These are phyloP conservation scores for Reticulitermes speratus DNA, from an alignment of 1,140 invertebrate species.

Conservation along the genomic window DNA sequence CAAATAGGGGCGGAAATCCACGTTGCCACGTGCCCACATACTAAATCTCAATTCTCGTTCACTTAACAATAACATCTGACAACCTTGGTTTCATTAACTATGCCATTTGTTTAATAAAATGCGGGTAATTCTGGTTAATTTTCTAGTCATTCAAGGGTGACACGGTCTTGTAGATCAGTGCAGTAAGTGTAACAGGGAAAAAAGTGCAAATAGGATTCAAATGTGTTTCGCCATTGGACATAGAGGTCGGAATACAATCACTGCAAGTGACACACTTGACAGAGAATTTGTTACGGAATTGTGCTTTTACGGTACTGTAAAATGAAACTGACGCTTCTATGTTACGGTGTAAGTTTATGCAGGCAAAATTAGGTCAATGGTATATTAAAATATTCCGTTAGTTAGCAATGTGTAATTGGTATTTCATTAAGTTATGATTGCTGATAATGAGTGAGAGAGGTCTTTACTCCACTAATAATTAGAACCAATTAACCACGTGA, in stretches of 20 bases:
- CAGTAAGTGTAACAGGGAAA: background rate
- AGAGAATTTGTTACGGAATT: background rate
- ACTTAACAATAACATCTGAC: background rate
- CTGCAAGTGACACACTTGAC: background rate
- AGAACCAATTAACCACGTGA: too few relatives aligned
- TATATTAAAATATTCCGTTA: background rate
- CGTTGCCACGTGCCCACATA: background rate
- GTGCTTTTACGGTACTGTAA: background rate
- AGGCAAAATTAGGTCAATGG: background rate
- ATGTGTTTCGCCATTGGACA: background rate
- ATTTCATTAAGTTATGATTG: background rate
- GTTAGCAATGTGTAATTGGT: background rate
- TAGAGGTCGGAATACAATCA: background rate
- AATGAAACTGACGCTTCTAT: background rate
- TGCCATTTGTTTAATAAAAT: background rate
- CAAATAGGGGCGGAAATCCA: slow-evolving; percentile 2
- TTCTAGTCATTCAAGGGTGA: background rate
- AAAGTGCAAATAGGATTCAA: background rate
- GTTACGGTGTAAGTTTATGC: background rate
- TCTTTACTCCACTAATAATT: too few relatives aligned
- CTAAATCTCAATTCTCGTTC: background rate
- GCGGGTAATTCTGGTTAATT: background rate
- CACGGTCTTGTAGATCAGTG: background rate
- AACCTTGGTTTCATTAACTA: background rate
- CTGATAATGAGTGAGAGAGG: too few relatives aligned